phyloP scores from a whole-genome alignment of 2,888 invertebrate species.

The Dryobotodes eremita region DNA sequence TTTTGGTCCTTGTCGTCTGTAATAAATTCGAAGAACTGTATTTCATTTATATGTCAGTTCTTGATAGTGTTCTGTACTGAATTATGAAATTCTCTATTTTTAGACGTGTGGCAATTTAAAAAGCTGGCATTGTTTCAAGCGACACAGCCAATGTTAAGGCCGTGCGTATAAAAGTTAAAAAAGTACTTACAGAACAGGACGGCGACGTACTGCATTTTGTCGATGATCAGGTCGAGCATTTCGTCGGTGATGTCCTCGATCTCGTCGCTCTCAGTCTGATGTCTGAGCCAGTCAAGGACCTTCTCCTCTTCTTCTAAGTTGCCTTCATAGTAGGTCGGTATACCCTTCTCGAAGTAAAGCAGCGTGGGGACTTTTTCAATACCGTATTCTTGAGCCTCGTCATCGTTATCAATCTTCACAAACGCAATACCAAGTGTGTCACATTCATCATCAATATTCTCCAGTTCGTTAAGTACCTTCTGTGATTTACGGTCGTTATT shows the following conservation, averaged over 20 bases:
- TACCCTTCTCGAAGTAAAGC: conserved; percentile 95
- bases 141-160: conserved; percentile 74
- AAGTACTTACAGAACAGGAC: conserved; percentile 96
- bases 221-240: conserved; percentile 97
- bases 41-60: conserved; percentile 90
- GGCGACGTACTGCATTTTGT: conserved; percentile 96
- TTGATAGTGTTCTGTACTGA: conserved; percentile 77
- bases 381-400: conserved; percentile 97
- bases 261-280: conserved; percentile 96
- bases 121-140: conserved; percentile 80
- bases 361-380: conserved; percentile 96
- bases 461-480: conserved; percentile 95
- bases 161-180: conserved; percentile 53
- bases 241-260: conserved; percentile 98
- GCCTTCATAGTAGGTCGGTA: conserved; percentile 94
- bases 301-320: conserved; percentile 97
- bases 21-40: conserved; percentile 87
- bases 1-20: conserved; percentile 97
- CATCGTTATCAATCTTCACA: conserved; percentile 97
- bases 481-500: conserved; percentile 97
- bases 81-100: conserved; percentile 70
- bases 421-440: conserved; percentile 97
- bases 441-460: conserved; percentile 98
- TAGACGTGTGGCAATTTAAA: conserved; percentile 71
- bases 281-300: conserved; percentile 96